phyloP scores from a whole-genome alignment of 2,113 vertebrate genomes.

The Echinops telfairi region DNA sequence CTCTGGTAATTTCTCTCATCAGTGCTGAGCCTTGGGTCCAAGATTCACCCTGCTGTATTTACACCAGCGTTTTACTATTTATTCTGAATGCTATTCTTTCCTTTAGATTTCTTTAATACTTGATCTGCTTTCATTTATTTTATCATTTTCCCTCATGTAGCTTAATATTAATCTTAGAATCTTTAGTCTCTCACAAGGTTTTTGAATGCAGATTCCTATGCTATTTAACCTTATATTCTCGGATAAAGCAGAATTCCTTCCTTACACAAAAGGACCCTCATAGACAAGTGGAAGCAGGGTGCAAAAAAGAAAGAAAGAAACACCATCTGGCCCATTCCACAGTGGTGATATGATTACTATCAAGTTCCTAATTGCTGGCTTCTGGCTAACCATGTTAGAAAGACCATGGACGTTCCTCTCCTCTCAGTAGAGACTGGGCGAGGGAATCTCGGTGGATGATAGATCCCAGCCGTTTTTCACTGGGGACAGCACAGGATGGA shows the following conservation, averaged over 20 bases:
- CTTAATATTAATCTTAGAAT: constrained; percentile 17
- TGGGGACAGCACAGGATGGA: not conserved
- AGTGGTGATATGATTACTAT: not conserved
- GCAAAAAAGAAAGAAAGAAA: constrained; percentile 27
- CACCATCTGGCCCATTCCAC: not conserved
- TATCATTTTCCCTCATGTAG: constrained; percentile 12
- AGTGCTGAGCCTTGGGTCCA: not conserved
- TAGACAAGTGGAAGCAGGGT: not conserved
- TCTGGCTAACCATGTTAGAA: not conserved
- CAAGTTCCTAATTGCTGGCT: not conserved
- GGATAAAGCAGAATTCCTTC: constrained; percentile 19
- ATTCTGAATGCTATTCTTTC: constrained; percentile 23
- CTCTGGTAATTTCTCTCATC: not conserved
- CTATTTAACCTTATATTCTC: constrained; percentile 58
- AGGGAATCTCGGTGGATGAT: not conserved
- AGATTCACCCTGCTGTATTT: constrained; percentile 43
- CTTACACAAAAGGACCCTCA: not conserved
- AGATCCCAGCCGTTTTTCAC: not conserved
- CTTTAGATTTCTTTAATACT: not conserved
- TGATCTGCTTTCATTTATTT: not conserved
- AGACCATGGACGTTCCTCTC: not conserved
- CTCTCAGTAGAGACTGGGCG: not conserved
- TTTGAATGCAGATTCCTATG: constrained; percentile 27
- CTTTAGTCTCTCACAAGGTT: constrained; percentile 2
- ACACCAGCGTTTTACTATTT: not conserved